Percentiles rank a stretch among this genome's conserved stretches.
Evolutionary conservation across 2,888 invertebrate species (phyloP).

Genomic region (Temnothorax rugatulus): DNA sequence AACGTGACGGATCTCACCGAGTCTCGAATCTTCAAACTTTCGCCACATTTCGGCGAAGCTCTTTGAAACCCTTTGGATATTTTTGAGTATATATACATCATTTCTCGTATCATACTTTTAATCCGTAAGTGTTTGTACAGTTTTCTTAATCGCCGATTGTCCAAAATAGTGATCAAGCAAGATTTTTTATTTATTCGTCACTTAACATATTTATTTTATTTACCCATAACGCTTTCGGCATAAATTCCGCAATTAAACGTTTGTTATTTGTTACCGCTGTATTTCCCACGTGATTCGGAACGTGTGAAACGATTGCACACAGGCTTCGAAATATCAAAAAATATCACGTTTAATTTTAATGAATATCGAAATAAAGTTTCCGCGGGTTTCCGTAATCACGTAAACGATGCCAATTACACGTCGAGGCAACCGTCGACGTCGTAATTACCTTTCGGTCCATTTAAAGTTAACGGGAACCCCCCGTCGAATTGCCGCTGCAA

Average conservation of each 20-base stretch:
- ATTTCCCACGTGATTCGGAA: neutral
- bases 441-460: slow-evolving; percentile 59
- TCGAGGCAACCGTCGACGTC: slow-evolving; percentile 49
- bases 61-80: neutral
- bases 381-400: slow-evolving; percentile 42
- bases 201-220: too few relatives aligned
- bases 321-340: slow-evolving; percentile 18
- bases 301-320: neutral
- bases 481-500: slow-evolving; percentile 30
- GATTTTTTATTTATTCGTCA: slow-evolving; percentile 1
- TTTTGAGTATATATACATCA: neutral
- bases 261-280: neutral
- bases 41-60: slow-evolving; percentile 49
- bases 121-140: neutral
- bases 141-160: neutral
- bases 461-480: slow-evolving; percentile 42
- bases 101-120: neutral
- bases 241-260: neutral
- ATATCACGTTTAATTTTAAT: slow-evolving; percentile 48
- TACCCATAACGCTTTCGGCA: neutral
- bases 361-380: slow-evolving; percentile 43
- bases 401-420: slow-evolving; percentile 55
- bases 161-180: neutral
- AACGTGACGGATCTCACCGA: slow-evolving; percentile 63
- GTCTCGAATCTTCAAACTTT: slow-evolving; percentile 72